Evolutionary conservation across 2,888 invertebrate genomes (phyloP), one percentile per base, ranked within the genome.

Genomic region (Phania funesta): DNA sequence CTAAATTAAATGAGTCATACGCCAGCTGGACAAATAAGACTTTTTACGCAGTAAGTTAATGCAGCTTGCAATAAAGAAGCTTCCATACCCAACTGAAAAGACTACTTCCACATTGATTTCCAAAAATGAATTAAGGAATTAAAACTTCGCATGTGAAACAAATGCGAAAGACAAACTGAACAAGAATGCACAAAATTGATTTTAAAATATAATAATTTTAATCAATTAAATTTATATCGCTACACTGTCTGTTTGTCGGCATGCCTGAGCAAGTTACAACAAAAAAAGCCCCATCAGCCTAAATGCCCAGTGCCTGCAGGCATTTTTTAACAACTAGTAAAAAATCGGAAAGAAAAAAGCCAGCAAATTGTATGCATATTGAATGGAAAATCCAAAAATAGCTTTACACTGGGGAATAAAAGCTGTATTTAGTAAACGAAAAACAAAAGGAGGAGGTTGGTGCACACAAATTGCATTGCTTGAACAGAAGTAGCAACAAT

Each of bases 361-460:
- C 4, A 60, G 18, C 54, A 56, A 29, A 60, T 56, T 26, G 64
- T 68, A 68, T 76, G 76, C 52, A 76, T 68, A 60, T 68, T 52
- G 50, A 0, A 44, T 32, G 2, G 44, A 26, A 50, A 60, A 41
- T 41, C 41, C 29, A 58, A 76, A 68, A 76, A 67, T 52, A 67
- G 29, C 75, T 67, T 60, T 68, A 32, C 76, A 62, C 76, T 35
- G 22, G 68, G 68, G 76, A 76, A 60, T 76, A 76, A 68, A 68
- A 76, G 68, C 76, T 76, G 44, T 76, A 76, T 76, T 76, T 50
- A 60, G 35, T 54, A 58, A 5, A 16, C 38, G 44, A 3, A 44
- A 54, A 8, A 5, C 3, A 18, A 29, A 48, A 73, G 35, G 44
- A 73, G 44, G 44, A 73, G 62, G 52, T 54, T 74, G 62, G 38